phyloP scores from a whole-genome alignment of 1,140 invertebrate species.

The Drosophila sucinea region DNA sequence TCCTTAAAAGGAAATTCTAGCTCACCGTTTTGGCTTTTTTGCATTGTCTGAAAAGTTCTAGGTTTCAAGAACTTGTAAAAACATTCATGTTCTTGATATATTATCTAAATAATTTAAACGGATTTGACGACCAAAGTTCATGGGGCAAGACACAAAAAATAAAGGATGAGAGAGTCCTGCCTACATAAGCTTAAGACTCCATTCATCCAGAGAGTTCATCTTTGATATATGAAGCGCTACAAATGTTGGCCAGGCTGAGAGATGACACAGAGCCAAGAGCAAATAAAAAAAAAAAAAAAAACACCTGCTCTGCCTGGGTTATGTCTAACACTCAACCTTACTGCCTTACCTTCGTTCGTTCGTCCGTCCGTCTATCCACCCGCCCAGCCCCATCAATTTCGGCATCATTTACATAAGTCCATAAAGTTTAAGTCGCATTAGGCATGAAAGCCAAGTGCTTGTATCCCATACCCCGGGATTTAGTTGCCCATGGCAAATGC shows the following conservation, averaged over 20 bases:
- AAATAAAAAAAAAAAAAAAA: neutral
- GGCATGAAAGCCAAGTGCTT: conserved; percentile 61
- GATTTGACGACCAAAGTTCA: neutral
- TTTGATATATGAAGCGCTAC: conserved; percentile 61
- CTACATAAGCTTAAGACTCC: conserved; percentile 35
- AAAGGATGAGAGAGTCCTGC: neutral
- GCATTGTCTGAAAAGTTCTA: no score
- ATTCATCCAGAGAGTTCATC: conserved; percentile 25
- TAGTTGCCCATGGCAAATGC: conserved; percentile 78
- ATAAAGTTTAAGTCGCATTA: conserved; percentile 78
- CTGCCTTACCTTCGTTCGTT: neutral
- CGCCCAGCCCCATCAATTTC: conserved; percentile 29
- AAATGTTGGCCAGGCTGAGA: conserved; percentile 49
- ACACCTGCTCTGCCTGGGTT: neutral
- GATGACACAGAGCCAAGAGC: conserved; percentile 24
- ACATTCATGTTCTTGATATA: neutral
- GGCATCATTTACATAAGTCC: conserved; percentile 72
- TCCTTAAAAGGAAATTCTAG: no score
- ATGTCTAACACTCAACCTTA: conserved; percentile 4
- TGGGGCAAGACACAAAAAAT: neutral
- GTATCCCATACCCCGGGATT: conserved; percentile 34
- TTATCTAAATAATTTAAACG: conserved; percentile 10
- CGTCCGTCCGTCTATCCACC: no score
- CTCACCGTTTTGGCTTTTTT: no score
- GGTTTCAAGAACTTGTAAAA: neutral